phyloP scores from a whole-genome alignment of 2,888 invertebrate species.

The Amiota minor region DNA sequence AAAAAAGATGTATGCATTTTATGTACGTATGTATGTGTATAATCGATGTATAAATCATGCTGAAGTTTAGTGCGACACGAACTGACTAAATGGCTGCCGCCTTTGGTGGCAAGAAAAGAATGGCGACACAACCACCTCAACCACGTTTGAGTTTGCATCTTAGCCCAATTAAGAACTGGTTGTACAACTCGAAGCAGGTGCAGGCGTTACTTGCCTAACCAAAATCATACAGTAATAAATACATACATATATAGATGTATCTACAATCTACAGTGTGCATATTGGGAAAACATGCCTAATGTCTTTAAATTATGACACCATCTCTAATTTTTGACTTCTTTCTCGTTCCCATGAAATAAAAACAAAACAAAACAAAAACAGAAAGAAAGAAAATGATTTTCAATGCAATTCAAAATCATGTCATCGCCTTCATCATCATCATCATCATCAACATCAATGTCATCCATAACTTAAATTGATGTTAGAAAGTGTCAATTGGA shows the following conservation, averaged over 20 bases:
- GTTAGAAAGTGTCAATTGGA: constrained; percentile 26
- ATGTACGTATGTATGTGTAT: neutral
- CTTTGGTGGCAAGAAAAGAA: constrained; percentile 35
- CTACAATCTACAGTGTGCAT: too few relatives aligned
- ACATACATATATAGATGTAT: too few relatives aligned
- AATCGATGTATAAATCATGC: constrained; percentile 55
- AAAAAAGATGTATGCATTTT: constrained; percentile 26
- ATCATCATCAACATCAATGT: neutral
- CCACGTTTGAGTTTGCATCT: constrained; percentile 46
- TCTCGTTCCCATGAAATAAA: constrained; percentile 10
- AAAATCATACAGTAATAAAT: constrained; percentile 30
- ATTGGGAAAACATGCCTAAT: too few relatives aligned
- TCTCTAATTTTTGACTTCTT: constrained; percentile 24
- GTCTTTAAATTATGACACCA: constrained; percentile 47
- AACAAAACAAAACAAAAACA: neutral
- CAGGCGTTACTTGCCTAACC: neutral
- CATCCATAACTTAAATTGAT: neutral
- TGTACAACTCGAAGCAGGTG: constrained; percentile 49
- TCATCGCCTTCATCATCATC: constrained; percentile 12
- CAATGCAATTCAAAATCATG: constrained; percentile 24
- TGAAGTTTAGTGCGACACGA: constrained; percentile 43
- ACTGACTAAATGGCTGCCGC: constrained; percentile 57
- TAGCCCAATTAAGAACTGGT: constrained; percentile 69
- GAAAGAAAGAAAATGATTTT: constrained; percentile 1
- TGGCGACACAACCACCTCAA: constrained; percentile 4